Percentiles rank a stretch among this genome's conserved stretches.
Evolutionary conservation across 2,888 invertebrate genomes (phyloP).

Genomic region (Sympetrum striolatum): DNA sequence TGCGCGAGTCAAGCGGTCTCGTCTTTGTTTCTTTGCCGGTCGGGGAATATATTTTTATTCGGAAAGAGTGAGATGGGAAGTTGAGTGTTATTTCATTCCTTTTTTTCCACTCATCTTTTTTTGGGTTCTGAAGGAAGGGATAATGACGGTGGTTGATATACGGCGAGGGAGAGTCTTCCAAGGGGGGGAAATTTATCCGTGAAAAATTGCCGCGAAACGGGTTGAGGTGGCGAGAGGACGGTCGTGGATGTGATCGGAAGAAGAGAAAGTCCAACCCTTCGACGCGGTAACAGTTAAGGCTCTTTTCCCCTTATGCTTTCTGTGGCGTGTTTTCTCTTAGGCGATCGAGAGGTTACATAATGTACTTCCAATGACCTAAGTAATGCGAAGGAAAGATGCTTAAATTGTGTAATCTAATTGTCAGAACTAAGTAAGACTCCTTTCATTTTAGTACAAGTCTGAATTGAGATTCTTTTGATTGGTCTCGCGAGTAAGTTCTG

Average conservation of each 20-base stretch:
- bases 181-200: not conserved
- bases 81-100: not conserved
- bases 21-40: not conserved
- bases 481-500: no score
- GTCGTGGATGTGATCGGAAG: not conserved
- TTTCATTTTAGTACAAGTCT: no score
- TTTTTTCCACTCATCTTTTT: not conserved
- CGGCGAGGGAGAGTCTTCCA: not conserved
- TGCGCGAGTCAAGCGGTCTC: not conserved
- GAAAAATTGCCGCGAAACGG: slow-evolving; percentile 37
- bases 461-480: no score
- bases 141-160: slow-evolving; percentile 39
- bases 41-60: not conserved
- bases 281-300: no score
- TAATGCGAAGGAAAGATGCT: no score
- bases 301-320: no score
- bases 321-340: no score
- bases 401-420: no score
- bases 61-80: not conserved
- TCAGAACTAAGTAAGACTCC: no score
- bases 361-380: no score
- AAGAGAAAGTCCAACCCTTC: not conserved
- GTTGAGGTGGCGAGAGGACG: not conserved
- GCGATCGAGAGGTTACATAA: no score
- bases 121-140: not conserved